These are phyloP conservation scores for Hecatera dysodea DNA, from an alignment of 2,888 invertebrate species.

Conservation along the genomic window DNA sequence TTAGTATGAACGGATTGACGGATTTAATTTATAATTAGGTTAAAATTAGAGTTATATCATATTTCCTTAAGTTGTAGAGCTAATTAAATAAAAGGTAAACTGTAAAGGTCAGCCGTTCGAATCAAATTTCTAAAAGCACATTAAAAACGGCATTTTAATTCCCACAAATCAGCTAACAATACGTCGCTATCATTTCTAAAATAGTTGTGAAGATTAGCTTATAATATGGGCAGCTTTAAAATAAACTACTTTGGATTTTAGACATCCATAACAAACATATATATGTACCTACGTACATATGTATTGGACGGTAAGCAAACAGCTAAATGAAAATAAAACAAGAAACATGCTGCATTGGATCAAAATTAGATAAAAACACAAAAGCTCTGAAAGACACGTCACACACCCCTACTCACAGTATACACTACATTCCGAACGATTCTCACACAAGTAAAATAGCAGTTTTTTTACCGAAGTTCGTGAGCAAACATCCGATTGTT, in stretches of 20 bases:
- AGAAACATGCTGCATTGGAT: conserved; percentile 2
- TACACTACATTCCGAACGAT: conserved; percentile 38
- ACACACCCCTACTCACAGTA: conserved; percentile 36
- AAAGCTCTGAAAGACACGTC: conserved; percentile 38
- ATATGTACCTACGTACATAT: too few species aligned
- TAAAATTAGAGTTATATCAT: background rate
- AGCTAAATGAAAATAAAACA: conserved; percentile 11
- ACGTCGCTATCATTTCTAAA: background rate
- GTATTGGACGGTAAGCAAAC: background rate
- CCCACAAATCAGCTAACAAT: background rate
- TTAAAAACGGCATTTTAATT: background rate
- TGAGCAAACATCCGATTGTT: conserved; percentile 64
- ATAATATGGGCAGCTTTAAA: background rate
- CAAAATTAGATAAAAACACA: conserved; percentile 37
- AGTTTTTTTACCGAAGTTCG: conserved; percentile 50
- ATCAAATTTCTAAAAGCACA: background rate
- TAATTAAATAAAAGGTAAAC: background rate
- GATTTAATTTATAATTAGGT: conserved; percentile 49
- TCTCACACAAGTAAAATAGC: conserved; percentile 55
- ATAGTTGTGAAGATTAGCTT: background rate
- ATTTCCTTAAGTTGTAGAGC: background rate
- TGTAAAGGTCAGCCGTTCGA: background rate
- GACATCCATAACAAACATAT: background rate
- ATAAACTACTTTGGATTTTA: background rate
- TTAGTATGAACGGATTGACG: conserved; percentile 65